A percentile compares a stretch with the other conserved stretches of the same genome.
Evolutionary conservation across 2,797 vertebrate species (phyloP).

Genomic region (Acropternis orthonyx): DNA sequence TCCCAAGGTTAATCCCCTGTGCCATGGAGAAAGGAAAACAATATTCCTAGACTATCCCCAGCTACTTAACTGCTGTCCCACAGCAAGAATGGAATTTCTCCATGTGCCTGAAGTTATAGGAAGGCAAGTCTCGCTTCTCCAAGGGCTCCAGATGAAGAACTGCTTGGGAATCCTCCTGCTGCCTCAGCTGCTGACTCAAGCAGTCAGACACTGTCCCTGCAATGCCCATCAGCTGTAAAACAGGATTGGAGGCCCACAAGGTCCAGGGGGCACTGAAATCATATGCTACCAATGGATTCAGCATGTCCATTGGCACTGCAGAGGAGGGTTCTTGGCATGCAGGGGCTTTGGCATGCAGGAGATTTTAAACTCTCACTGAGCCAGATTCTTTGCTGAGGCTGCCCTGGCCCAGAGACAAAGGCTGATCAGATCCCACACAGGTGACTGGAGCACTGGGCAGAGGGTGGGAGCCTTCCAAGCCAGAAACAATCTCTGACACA

Average conservation of each 20-base stretch:
- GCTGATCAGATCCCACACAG: background rate
- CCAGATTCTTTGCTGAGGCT: background rate
- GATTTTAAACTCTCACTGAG: background rate
- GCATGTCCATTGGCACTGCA: background rate
- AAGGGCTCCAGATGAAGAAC: background rate
- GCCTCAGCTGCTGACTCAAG: background rate
- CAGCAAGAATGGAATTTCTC: background rate
- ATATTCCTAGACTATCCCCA: background rate
- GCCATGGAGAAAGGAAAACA: background rate
- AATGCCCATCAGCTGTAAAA: background rate
- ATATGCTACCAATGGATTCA: background rate
- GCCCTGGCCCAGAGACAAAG: background rate
- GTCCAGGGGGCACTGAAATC: background rate
- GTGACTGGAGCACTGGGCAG: background rate
- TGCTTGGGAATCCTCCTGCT: background rate
- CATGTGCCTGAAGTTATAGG: background rate
- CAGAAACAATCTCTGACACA: background rate
- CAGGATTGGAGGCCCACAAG: background rate
- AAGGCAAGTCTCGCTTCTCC: background rate
- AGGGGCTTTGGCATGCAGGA: background rate
- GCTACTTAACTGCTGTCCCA: background rate
- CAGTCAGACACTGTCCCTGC: background rate
- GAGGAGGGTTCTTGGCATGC: background rate
- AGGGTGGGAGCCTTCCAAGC: background rate
- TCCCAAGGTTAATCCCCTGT: background rate